phyloP scores from a whole-genome alignment of 2,888 invertebrate genomes.

The Cinara cedri region DNA sequence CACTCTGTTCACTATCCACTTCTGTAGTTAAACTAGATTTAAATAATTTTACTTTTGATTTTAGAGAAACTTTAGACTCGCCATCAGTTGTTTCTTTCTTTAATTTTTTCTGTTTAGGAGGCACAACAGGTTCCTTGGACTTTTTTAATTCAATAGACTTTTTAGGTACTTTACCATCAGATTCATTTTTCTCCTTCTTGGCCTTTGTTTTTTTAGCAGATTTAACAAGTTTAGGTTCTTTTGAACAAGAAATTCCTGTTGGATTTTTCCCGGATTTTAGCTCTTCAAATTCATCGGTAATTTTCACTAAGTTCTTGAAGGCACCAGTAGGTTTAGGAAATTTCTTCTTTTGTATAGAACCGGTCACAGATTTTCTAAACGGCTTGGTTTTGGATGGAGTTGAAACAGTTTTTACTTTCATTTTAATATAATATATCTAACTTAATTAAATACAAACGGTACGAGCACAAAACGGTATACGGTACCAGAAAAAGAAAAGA shows the following conservation, averaged over 20 bases:
- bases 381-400: neutral
- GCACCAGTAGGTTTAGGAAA: slow-evolving; percentile 37
- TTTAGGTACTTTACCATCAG: neutral
- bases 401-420: slow-evolving; percentile 32
- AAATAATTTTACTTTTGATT: slow-evolving; percentile 11
- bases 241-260: slow-evolving; percentile 30
- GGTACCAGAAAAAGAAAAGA: neutral
- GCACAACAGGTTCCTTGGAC: neutral
- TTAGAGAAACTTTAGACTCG: neutral
- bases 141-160: neutral
- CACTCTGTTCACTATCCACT: neutral
- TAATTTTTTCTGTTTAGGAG: slow-evolving; percentile 2
- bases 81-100: slow-evolving; percentile 5
- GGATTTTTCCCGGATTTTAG: slow-evolving; percentile 30
- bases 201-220: too few species aligned
- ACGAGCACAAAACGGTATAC: neutral
- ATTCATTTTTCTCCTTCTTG: neutral
- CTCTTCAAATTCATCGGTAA: slow-evolving; percentile 39
- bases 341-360: slow-evolving; percentile 39
- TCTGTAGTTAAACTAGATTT: neutral
- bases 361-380: neutral
- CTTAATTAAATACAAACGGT: neutral
- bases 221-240: slow-evolving; percentile 8
- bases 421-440: neutral
- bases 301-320: slow-evolving; percentile 42